Base-by-base conservation (phyloP, 1,140 invertebrate genomes). In the Brachystomella parvula region DNA sequence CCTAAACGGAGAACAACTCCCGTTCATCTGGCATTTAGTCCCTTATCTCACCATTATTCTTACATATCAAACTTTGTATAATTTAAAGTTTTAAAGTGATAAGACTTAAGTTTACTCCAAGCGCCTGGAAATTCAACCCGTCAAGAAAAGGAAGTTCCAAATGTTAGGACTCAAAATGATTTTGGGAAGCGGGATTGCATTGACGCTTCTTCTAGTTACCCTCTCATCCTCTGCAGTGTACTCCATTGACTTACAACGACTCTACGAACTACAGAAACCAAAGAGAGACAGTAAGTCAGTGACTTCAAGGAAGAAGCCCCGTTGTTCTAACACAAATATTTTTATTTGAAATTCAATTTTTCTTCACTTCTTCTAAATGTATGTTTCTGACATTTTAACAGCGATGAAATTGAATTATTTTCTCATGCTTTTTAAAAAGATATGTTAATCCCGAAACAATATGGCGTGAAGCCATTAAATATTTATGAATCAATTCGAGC, bases 201-300 rank as follows among this genome's bases (percentile, higher is more conserved):
- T 73, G 30, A 62, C 67, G 21, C 59, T 73, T 65, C 65, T 73
- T 21, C 70, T 73, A 44, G 72, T 73, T 35, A 65, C 72, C 28
- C 64, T 73, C 33, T 60, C 69, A 53, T 73, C 72, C 53, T 71
- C 72, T 2, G 72, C 72, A 32, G 72, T 73, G 32, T 73, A 73
- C 47, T 69, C 69, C 35, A 71, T 73, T 66, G 69, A 73, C 53
- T 61, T 73, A 30, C 72, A 73, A 47, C 65, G 67, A 35, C 57
- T 73, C n/a, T 73, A 73, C 57, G 72, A 73, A 63, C 66, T 73
- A 56, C 72, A 73, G 57, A 73, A 73, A 62, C 65, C 67, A 44
- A 73, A 73, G 49, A 35, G 72, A 63, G 72, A 73, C 60, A 67
- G 72, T 73, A 71, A 73, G 71, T 59, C 12, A 24, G 9, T 24